Evolutionary conservation across 2,113 vertebrate genomes (phyloP).

Genomic region (Mormyrus iriodes): DNA sequence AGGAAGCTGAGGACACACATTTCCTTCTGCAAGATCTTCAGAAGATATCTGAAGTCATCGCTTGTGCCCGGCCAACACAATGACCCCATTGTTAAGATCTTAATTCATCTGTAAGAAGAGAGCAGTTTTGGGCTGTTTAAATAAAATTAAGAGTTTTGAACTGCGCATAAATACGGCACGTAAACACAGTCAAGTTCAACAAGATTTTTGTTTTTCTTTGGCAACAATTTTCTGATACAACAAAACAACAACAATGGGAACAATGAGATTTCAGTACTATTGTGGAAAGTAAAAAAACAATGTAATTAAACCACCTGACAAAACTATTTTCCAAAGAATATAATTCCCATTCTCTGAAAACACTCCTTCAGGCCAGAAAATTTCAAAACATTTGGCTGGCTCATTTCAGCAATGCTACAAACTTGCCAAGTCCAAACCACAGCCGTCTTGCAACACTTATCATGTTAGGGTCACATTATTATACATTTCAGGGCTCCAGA

Average conservation of each 20-base stretch:
- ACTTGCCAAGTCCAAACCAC: not conserved
- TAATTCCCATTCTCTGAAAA: constrained; percentile 7
- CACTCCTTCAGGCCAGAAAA: not conserved
- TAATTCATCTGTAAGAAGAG: not conserved
- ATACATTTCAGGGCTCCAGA: not conserved
- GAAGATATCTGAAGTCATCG: not conserved
- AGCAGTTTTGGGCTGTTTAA: not conserved
- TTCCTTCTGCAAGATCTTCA: not conserved
- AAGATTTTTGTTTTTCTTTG: not conserved
- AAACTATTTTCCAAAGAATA: not conserved
- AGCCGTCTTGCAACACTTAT: not conserved
- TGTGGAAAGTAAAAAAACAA: not conserved
- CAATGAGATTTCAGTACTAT: not conserved
- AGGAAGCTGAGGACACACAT: not conserved
- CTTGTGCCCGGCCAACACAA: not conserved
- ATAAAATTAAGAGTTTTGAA: not conserved
- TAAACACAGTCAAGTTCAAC: not conserved
- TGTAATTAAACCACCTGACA: not conserved
- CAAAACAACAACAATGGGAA: not conserved
- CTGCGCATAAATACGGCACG: not conserved
- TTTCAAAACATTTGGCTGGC: not conserved
- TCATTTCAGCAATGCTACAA: not conserved
- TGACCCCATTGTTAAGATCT: not conserved
- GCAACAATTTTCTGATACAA: not conserved
- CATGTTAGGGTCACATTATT: not conserved